These are phyloP conservation scores for Leucania comma DNA, from an alignment of 2,888 invertebrate genomes.

Conservation along the genomic window DNA sequence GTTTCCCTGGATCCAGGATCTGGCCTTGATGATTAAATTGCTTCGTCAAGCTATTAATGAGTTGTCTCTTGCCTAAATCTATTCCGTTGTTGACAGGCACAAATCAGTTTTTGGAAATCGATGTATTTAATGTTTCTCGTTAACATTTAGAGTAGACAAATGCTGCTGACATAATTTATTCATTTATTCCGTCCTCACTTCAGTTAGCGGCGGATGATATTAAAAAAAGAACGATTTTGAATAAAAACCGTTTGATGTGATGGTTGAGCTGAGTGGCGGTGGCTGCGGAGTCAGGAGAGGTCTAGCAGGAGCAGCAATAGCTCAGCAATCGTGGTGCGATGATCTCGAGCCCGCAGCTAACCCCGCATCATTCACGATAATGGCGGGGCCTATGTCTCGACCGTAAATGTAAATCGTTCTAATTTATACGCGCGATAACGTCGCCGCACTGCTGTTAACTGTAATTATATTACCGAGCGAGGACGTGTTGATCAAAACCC, in stretches of 20 bases:
- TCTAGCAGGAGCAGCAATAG: constrained; percentile 57
- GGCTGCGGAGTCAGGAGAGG: constrained; percentile 36
- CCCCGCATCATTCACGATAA: constrained; percentile 89
- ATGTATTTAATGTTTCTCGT: constrained; percentile 55
- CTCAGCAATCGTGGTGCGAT: constrained; percentile 72
- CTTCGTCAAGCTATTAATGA: constrained; percentile 12
- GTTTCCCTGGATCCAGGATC: constrained; percentile 29
- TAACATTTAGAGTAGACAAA: constrained; percentile 55
- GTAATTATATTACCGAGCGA: constrained; percentile 90
- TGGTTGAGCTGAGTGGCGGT: constrained; percentile 31
- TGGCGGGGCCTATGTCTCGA: constrained; percentile 86
- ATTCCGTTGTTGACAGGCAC: constrained; percentile 21
- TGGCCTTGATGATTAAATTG: constrained; percentile 22
- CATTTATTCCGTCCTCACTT: constrained; percentile 54
- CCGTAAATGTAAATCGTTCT: constrained; percentile 90
- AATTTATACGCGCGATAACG: constrained; percentile 91
- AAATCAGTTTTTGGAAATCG: constrained; percentile 46
- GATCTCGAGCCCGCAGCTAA: constrained; percentile 82
- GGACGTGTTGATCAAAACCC: constrained; percentile 90
- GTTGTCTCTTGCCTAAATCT: constrained; percentile 27
- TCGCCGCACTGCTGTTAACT: constrained; percentile 90
- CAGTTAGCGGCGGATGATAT: constrained; percentile 41
- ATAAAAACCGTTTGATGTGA: constrained; percentile 53
- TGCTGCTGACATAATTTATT: constrained; percentile 51
- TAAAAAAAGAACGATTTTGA: constrained; percentile 47